These are phyloP conservation scores for Metellina segmentata DNA, from an alignment of 2,888 invertebrate species.

Conservation along the genomic window DNA sequence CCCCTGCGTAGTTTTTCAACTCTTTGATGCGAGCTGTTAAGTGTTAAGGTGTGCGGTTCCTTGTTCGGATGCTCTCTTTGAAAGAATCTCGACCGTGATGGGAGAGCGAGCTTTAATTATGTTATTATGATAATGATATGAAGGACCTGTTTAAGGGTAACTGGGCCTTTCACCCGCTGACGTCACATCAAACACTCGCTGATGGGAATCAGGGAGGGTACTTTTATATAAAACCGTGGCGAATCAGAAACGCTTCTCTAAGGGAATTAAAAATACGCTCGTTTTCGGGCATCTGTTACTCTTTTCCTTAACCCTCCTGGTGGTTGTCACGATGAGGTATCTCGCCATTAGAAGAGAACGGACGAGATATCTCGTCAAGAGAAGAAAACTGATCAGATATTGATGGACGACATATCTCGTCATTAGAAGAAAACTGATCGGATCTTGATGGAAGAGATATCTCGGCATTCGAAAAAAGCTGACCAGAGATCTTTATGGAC, in stretches of 20 bases:
- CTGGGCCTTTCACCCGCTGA: conserved; percentile 42
- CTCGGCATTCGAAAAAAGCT: too few species aligned
- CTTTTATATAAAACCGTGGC: conserved; percentile 12
- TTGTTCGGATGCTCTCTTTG: background rate
- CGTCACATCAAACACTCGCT: conserved; percentile 62
- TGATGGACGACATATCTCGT: too few species aligned
- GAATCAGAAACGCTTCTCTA: conserved; percentile 5
- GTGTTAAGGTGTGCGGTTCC: conserved; percentile 21
- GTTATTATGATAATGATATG: conserved; percentile 70
- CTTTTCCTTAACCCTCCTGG: too few species aligned
- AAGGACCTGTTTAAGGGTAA: conserved; percentile 42
- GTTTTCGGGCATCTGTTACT: too few species aligned
- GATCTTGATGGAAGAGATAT: too few species aligned
- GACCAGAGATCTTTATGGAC: too few species aligned
- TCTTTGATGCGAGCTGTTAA: conserved; percentile 8
- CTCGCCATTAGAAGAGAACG: too few species aligned
- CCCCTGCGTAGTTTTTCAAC: conserved; percentile 6
- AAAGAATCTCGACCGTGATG: conserved; percentile 4
- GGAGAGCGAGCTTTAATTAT: conserved; percentile 55
- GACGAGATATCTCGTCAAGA: too few species aligned
- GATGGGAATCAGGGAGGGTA: conserved; percentile 18
- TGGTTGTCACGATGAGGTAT: too few species aligned
- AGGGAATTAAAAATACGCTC: background rate
- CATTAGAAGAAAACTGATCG: too few species aligned
- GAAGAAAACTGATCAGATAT: too few species aligned